Conservation (phyloP, 2,888 invertebrate species). For the Cephus rjabovi region DNA sequence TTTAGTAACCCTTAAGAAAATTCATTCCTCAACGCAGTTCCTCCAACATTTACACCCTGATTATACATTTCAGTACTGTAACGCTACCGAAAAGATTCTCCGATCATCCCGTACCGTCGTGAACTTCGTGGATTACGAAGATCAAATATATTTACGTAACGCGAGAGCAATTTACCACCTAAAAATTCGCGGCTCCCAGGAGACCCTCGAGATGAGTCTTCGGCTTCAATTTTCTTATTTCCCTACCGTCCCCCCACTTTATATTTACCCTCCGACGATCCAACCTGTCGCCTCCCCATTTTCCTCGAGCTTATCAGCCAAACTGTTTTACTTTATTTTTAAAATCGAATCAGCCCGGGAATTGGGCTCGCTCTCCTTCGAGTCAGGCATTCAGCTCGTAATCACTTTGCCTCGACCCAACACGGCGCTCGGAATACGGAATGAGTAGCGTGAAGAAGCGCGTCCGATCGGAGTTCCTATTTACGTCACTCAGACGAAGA, state of each 20-base stretch:
- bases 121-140: background rate
- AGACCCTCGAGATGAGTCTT: background rate
- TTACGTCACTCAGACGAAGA: constrained; percentile 56
- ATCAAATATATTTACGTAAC: background rate
- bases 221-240: background rate
- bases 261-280: background rate
- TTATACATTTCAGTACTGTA: background rate
- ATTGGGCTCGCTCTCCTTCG: constrained; percentile 1
- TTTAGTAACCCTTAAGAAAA: background rate
- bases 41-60: background rate
- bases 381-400: constrained; percentile 12
- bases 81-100: no score
- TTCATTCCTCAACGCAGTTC: no score
- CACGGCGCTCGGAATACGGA: constrained; percentile 49
- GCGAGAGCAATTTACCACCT: background rate
- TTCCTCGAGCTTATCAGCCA: background rate
- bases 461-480: constrained; percentile 50
- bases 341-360: background rate
- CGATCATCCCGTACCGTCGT: background rate
- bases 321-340: background rate
- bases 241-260: background rate
- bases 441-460: constrained; percentile 54
- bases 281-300: background rate
- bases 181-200: background rate
- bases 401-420: constrained; percentile 48